phyloP scores from a whole-genome alignment of 2,888 invertebrate species.

The Heteromyza rotundicornis region DNA sequence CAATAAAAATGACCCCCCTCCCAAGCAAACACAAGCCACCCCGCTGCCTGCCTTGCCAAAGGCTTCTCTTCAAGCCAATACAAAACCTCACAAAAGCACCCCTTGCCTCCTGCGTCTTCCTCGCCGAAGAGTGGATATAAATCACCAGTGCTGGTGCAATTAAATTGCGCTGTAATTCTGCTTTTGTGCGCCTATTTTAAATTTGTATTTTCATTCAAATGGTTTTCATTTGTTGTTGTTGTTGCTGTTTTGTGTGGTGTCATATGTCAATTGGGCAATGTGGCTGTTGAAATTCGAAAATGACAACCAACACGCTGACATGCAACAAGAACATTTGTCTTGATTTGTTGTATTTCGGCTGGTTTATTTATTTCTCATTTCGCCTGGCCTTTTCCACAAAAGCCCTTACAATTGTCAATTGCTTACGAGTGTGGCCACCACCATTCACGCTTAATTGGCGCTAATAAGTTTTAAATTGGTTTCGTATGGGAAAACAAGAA shows the following conservation, averaged over 20 bases:
- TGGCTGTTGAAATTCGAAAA: background rate
- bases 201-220: no score
- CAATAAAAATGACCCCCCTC: background rate
- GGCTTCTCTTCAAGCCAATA: no score
- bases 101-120: no score
- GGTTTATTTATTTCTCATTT: background rate
- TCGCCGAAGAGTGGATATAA: no score
- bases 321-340: conserved; percentile 6
- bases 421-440: background rate
- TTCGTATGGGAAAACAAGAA: no score
- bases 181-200: background rate
- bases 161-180: background rate
- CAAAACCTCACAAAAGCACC: no score
- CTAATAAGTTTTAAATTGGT: background rate
- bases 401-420: conserved; percentile 1
- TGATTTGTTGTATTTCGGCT: background rate
- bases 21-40: no score
- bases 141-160: background rate
- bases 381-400: background rate
- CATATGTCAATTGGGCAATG: background rate
- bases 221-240: background rate
- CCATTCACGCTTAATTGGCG: conserved; percentile 4
- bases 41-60: background rate
- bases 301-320: background rate
- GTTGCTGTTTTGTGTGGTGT: background rate